These are phyloP conservation scores for Gnatocerus cornutus DNA, from an alignment of 2,888 invertebrate genomes.

Conservation along the genomic window DNA sequence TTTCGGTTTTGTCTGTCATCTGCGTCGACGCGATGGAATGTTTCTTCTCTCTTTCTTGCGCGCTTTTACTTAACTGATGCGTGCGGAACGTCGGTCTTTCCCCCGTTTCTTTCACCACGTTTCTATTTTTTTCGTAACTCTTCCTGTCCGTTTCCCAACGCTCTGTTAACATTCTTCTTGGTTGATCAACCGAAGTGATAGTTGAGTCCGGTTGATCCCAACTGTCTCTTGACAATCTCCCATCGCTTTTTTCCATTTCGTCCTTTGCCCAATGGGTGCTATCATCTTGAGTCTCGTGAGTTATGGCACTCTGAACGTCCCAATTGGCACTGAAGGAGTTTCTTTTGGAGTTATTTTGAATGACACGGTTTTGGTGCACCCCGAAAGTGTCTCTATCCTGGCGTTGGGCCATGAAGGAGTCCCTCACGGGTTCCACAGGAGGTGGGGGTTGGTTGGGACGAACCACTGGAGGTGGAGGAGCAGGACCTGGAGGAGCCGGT, in stretches of 20 bases:
- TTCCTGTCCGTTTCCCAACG: conserved; percentile 66
- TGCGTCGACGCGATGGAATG: conserved; percentile 85
- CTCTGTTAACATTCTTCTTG: conserved; percentile 69
- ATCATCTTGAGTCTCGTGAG: conserved; percentile 69
- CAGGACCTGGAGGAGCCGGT: conserved; percentile 77
- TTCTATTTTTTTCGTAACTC: conserved; percentile 59
- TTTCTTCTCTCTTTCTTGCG: conserved; percentile 81
- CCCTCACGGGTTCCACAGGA: conserved; percentile 76
- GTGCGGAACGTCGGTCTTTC: conserved; percentile 82
- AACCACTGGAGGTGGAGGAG: conserved; percentile 74
- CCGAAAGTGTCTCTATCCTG: conserved; percentile 84
- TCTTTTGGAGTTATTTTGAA: conserved; percentile 67
- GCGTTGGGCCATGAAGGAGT: conserved; percentile 79
- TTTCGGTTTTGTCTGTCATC: conserved; percentile 81
- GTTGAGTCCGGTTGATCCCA: conserved; percentile 72
- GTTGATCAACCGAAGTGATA: conserved; percentile 69
- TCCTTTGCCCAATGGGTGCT: conserved; percentile 73
- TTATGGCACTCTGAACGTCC: conserved; percentile 68
- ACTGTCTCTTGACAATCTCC: conserved; percentile 62
- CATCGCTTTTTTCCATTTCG: conserved; percentile 64
- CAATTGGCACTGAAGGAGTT: conserved; percentile 71
- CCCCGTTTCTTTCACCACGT: conserved; percentile 59
- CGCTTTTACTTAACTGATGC: conserved; percentile 75
- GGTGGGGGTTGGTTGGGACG: conserved; percentile 79
- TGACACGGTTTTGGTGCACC: conserved; percentile 77